phyloP scores from a whole-genome alignment of 2,888 invertebrate genomes.

The Frankliniella fusca region DNA sequence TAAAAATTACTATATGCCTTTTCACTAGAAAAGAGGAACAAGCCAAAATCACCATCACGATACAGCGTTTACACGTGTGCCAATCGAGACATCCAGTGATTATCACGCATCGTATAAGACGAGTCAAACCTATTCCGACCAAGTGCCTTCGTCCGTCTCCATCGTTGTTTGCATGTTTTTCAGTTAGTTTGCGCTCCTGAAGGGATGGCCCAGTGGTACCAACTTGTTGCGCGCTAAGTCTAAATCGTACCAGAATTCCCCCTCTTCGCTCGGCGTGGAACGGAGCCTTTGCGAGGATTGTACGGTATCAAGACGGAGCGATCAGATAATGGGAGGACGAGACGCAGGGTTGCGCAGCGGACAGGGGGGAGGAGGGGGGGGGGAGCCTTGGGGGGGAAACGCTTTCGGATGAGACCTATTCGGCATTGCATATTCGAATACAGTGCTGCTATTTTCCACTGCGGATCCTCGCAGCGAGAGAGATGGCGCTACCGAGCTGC shows the following conservation, averaged over 20 bases:
- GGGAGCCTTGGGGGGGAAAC: neutral
- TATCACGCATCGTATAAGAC: neutral
- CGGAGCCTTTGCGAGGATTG: neutral
- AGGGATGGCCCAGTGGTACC: neutral
- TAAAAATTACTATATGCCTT: no score
- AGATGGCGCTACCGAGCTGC: neutral
- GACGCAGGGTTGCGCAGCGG: neutral
- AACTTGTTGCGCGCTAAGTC: conserved; percentile 12
- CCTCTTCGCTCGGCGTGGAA: neutral
- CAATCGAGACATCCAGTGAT: neutral
- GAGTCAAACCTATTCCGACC: no score
- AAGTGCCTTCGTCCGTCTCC: neutral
- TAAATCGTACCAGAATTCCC: conserved; percentile 10
- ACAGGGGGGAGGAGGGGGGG: neutral
- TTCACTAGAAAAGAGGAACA: neutral
- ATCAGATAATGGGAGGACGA: neutral
- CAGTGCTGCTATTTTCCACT: neutral
- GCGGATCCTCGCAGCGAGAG: neutral
- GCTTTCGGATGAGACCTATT: neutral
- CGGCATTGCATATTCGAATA: conserved; percentile 16
- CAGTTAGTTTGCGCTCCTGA: no score
- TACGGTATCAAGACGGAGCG: neutral
- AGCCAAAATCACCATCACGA: neutral
- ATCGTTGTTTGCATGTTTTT: no score
- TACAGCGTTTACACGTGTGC: neutral